These are phyloP conservation scores for Cremastinae sp. DNA, from an alignment of 2,888 invertebrate genomes.

Conservation along the genomic window DNA sequence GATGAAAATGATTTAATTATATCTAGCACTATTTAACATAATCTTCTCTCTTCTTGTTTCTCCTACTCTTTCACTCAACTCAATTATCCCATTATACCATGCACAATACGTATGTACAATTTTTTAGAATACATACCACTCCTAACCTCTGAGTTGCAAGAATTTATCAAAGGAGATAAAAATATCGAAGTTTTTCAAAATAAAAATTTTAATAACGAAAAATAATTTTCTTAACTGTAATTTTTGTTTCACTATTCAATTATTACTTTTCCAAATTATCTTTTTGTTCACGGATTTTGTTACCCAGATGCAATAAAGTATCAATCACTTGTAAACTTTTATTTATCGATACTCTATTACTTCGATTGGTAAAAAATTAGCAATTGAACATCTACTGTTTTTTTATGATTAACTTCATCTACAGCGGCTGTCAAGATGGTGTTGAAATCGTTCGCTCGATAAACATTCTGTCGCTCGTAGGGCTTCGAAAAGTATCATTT, in stretches of 20 bases:
- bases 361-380: background rate
- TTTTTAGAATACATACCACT: constrained; percentile 61
- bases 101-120: constrained; percentile 40
- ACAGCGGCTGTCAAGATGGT: background rate
- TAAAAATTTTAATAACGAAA: no score
- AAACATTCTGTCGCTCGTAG: no score
- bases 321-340: constrained; percentile 22
- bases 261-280: no score
- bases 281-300: no score
- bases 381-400: background rate
- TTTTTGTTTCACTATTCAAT: background rate
- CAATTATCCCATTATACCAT: constrained; percentile 41
- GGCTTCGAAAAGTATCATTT: no score
- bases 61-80: constrained; percentile 54
- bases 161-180: no score
- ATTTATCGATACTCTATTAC: constrained; percentile 38
- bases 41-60: constrained; percentile 23
- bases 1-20: constrained; percentile 58
- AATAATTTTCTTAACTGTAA: no score
- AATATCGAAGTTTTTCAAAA: no score
- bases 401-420: constrained; percentile 3
- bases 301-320: constrained; percentile 36
- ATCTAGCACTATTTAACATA: constrained; percentile 60
- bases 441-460: no score
- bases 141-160: constrained; percentile 26